Base-by-base conservation (phyloP, 2,113 vertebrate species). In the Callorhinus ursinus region DNA sequence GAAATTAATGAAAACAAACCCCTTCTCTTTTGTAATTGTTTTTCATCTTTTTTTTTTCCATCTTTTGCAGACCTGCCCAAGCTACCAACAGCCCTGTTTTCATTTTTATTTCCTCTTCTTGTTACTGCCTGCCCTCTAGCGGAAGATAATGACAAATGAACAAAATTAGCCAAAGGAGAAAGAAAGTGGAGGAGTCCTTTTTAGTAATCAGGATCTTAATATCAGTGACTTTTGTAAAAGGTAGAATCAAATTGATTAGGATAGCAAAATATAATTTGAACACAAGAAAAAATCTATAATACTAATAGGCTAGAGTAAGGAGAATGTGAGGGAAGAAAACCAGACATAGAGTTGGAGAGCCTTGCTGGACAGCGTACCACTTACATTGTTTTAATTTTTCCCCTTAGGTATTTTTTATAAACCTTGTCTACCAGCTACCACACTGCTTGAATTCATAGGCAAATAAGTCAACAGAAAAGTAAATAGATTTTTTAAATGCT, bases 41-140 rank as follows among this genome's bases (percentile, higher is more conserved):
- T 88, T 93, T 88, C 24, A 74, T 79, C 46, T 55, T 55, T 55
- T 79, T 51, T 36, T 82, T 26, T 4, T 7, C 22, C 22, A 26
- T 84, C 53, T 88, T 94, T 51, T 71, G 57, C 42, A 94, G 84
- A 88, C 63, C 8, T 82, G 55, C 36, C 12, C 2, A 72, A 90
- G 42, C 65, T 82, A 88, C 28, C 36, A 12, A 18, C 14, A 91
- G 19, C 59, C 55, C 18, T 26, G 13, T 12, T 65, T 96, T 18
- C 36, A 63, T 67, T 94, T 81, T 71, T 93, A 77, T 59, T 59
- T 93, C 36, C 46, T 93, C 51, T 51, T 79, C 14, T 87, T 93
- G 65, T 92, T 85, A 85, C 80, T 93, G 22, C 22, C 92, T 96
- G 95, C 96, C 96, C 84, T 85, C 96, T 98, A 87, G 80, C 86